Conservation (phyloP, 2,888 invertebrate species). For the Acleris sparsana region DNA sequence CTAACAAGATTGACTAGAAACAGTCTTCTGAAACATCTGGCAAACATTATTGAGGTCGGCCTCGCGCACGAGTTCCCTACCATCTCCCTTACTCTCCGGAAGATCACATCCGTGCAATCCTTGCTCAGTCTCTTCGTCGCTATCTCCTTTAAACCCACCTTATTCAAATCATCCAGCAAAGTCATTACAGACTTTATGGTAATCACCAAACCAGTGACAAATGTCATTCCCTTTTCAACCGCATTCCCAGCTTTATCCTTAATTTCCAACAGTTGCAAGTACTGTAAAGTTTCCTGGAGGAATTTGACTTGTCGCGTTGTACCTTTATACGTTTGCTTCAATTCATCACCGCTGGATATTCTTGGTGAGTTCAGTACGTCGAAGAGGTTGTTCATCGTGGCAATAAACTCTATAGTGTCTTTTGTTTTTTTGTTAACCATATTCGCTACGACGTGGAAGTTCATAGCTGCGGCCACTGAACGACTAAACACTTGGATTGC, state of each 20-base stretch:
- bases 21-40: constrained; percentile 19
- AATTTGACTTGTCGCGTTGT: not conserved
- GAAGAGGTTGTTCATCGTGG: constrained; percentile 8
- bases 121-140: constrained; percentile 19
- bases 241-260: constrained; percentile 1
- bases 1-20: constrained; percentile 7
- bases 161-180: constrained; percentile 7
- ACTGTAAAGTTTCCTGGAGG: constrained; percentile 1
- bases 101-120: constrained; percentile 13
- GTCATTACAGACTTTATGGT: constrained; percentile 8
- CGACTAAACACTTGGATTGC: constrained; percentile 14
- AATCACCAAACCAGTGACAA: constrained; percentile 12
- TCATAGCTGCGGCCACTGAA: constrained; percentile 13
- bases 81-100: constrained; percentile 2
- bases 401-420: constrained; percentile 14
- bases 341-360: not conserved
- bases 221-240: not conserved
- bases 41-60: constrained; percentile 19
- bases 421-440: not conserved
- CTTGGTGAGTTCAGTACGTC: constrained; percentile 22
- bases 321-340: constrained; percentile 6
- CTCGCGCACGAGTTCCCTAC: constrained; percentile 2
- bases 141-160: not conserved
- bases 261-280: constrained; percentile 9
- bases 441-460: constrained; percentile 7